Percentiles rank a stretch among this genome's conserved stretches.
phyloP scores from a whole-genome alignment of 2,888 invertebrate species.

The Chrysolina americana region DNA sequence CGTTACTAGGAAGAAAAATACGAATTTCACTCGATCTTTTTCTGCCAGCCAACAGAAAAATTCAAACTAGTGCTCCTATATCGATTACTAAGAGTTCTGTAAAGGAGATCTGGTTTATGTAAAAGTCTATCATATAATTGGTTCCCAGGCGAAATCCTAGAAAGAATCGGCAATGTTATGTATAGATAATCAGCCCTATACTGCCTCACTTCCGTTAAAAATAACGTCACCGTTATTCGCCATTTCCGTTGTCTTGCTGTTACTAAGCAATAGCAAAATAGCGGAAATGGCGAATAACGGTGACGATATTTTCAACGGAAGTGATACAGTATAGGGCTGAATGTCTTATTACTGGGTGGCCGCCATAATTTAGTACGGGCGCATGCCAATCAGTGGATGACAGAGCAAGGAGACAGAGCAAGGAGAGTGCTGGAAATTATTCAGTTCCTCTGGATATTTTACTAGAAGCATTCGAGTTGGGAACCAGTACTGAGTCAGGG shows the following conservation, averaged over 20 bases:
- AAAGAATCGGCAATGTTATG: slow-evolving; percentile 10
- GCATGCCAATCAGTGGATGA: background rate
- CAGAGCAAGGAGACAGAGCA: background rate
- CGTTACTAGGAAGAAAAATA: background rate
- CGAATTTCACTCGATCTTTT: background rate
- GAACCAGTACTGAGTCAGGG: background rate
- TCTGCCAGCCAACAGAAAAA: too few species aligned
- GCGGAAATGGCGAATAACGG: too few species aligned
- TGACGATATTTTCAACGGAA: too few species aligned
- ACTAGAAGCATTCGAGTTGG: background rate
- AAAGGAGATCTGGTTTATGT: background rate
- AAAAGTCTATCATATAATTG: background rate
- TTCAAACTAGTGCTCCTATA: too few species aligned
- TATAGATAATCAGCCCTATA: too few species aligned
- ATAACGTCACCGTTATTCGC: too few species aligned
- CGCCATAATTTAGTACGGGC: background rate
- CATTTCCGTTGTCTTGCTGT: too few species aligned
- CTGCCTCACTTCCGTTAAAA: too few species aligned
- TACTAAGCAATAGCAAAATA: too few species aligned
- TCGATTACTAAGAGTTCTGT: background rate
- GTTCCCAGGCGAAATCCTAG: background rate
- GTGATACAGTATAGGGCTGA: too few species aligned
- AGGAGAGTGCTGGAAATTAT: background rate
- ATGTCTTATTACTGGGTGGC: background rate
- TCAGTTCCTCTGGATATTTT: background rate